Evolutionary conservation across 1,140 invertebrate genomes (phyloP).

Genomic region (Drosophila insularis): DNA sequence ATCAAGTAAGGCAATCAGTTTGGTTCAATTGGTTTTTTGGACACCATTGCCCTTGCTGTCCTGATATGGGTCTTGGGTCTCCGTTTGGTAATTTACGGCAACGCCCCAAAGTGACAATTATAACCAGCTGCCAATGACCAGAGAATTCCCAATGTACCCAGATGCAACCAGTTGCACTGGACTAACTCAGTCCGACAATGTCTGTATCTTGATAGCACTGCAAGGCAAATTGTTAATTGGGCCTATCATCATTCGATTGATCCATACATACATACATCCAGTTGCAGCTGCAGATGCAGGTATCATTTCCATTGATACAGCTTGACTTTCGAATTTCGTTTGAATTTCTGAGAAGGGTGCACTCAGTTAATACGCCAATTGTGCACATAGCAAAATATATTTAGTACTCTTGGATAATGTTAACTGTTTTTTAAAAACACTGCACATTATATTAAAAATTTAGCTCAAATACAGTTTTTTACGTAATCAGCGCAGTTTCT

Average conservation of each 20-base stretch:
- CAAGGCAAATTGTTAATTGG: background rate
- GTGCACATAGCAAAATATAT: too few species aligned
- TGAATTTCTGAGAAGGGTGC: too few species aligned
- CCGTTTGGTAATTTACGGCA: slow-evolving; percentile 50
- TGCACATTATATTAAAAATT: too few species aligned
- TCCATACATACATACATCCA: too few species aligned
- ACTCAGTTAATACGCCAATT: too few species aligned
- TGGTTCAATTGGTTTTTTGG: slow-evolving; percentile 70
- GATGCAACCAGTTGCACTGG: slow-evolving; percentile 5
- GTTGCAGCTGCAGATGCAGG: background rate
- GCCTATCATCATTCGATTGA: slow-evolving; percentile 14
- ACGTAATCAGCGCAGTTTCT: too few species aligned
- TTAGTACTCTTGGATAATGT: too few species aligned
- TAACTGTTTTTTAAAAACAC: too few species aligned
- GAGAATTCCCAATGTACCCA: background rate
- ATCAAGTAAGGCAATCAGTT: slow-evolving; percentile 49
- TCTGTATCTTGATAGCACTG: background rate
- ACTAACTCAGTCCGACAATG: background rate
- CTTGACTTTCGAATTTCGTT: too few species aligned
- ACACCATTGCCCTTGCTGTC: slow-evolving; percentile 8
- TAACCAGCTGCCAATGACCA: slow-evolving; percentile 2
- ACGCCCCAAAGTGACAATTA: slow-evolving; percentile 38
- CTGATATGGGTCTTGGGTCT: slow-evolving; percentile 6
- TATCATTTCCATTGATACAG: background rate
- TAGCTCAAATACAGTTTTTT: too few species aligned